Base-by-base conservation (phyloP, 2,797 vertebrate species). In the Tauraco hartlaubi region DNA sequence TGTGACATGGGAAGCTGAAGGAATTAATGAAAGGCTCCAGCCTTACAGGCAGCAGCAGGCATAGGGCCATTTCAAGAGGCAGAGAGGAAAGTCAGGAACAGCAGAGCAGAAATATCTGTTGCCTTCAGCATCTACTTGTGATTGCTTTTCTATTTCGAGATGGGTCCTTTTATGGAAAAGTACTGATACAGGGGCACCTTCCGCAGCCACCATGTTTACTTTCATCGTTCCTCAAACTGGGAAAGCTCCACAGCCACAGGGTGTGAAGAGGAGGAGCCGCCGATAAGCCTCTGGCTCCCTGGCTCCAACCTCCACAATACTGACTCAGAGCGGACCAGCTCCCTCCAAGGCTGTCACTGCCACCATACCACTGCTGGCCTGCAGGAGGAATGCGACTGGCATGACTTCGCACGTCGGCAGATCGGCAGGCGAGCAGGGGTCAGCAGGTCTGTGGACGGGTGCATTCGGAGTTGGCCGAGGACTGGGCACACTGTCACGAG, bases 391-490 rank as follows among this genome's bases (percentile, higher is more conserved):
- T 11, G 49, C 0, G 1, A 51, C 6, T 15, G 23, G n/a, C 0
- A 0, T 31, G n/a, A 66, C 39, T 86, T 41, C 41, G 51, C 67
- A 62, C 59, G 67, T 31, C 11, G 8, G 67, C 23, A 78, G 68
- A 49, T 41, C 41, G 59, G 56, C 21, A 55, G 41, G 21, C 0
- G 15, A 85, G 67, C 33, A 44, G 51, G 20, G 6, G 10, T 48
- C 7, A 31, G 67, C 41, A 63, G 80, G 44, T 56, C 13, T 1
- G 0, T 8, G 55, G 39, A n/a, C 0, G 0, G 0, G 46, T 0
- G 3, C 2, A 4, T 23, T 18, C 3, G 8, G 55, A 68, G 33
- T 28, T 5, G 15, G 15, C 41, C n/a, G 63, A 28, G 35, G 51
- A 25, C 44, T 18, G 5, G 20, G 20, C 28, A 54, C 3, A 21